Percentiles rank a stretch among this genome's conserved stretches.
phyloP scores from a whole-genome alignment of 2,888 invertebrate species.

The Ornithoptera priamus region DNA sequence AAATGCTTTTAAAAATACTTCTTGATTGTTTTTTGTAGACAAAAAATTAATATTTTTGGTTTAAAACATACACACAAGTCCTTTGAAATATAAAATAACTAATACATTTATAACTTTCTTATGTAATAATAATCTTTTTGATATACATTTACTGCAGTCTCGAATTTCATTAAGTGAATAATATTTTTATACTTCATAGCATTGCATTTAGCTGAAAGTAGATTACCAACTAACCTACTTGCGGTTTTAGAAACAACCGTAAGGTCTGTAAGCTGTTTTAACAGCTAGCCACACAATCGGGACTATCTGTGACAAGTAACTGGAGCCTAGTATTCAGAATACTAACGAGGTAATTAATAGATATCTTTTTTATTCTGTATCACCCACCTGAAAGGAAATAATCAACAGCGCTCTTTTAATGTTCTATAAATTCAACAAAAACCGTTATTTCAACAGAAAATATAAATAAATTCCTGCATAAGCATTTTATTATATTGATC shows the following conservation, averaged over 20 bases:
- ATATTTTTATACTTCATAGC: conserved; percentile 7
- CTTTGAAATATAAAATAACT: too few species aligned
- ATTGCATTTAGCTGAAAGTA: conserved; percentile 2
- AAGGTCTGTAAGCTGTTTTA: conserved; percentile 11
- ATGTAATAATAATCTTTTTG: neutral
- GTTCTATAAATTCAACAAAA: too few species aligned
- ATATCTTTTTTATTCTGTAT: neutral
- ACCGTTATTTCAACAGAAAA: too few species aligned
- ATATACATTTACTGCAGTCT: neutral
- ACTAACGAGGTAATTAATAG: neutral
- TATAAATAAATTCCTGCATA: too few species aligned
- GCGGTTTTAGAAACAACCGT: conserved; percentile 24
- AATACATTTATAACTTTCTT: too few species aligned
- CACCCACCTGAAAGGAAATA: neutral
- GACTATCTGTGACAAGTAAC: conserved; percentile 12
- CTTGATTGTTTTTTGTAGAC: too few species aligned
- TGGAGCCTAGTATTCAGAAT: neutral
- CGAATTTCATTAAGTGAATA: neutral
- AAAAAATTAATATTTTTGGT: too few species aligned
- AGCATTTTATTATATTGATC: too few species aligned
- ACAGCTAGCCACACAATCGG: conserved; percentile 5
- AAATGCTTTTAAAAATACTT: neutral
- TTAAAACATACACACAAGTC: too few species aligned
- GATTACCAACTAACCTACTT: conserved; percentile 19
- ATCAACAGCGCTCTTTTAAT: neutral